Conservation (phyloP, 2,797 vertebrate species). For the Diceros bicornis region DNA sequence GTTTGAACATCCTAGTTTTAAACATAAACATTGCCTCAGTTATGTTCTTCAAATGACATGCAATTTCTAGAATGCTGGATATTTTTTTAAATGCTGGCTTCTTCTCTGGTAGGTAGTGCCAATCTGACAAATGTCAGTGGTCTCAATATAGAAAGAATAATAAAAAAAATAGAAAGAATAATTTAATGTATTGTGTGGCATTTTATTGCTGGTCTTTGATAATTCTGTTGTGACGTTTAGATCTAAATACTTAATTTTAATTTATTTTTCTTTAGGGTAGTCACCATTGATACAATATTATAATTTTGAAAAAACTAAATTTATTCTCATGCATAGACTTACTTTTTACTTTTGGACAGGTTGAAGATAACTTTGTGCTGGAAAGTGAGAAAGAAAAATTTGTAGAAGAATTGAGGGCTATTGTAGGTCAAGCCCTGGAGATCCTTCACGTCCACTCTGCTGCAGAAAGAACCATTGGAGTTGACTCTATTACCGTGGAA, state of each 20-base stretch:
- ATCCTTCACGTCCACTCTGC: conserved; percentile 89
- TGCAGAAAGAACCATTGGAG: conserved; percentile 75
- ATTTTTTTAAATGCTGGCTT: neutral
- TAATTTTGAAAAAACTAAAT: conserved; percentile 69
- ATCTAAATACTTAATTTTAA: conserved; percentile 52
- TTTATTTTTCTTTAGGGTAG: conserved; percentile 5
- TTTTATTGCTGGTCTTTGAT: conserved; percentile 57
- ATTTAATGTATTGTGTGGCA: conserved; percentile 46
- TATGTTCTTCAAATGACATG: conserved; percentile 40
- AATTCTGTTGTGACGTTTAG: conserved; percentile 18
- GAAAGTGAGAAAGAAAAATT: conserved; percentile 95
- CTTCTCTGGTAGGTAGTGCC: conserved; percentile 4
- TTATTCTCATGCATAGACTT: conserved; percentile 57
- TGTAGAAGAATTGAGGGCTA: conserved; percentile 93
- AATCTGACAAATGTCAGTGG: conserved; percentile 41
- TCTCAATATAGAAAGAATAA: conserved; percentile 60
- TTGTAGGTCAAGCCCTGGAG: conserved; percentile 94
- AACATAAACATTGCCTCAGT: conserved; percentile 19
- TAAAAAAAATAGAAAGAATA: conserved; percentile 25
- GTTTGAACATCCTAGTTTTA: conserved; percentile 63
- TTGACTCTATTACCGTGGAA: conserved; percentile 76
- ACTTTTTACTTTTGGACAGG: conserved; percentile 88
- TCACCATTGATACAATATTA: conserved; percentile 50
- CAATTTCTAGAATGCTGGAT: conserved; percentile 35
- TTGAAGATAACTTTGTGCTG: conserved; percentile 96